phyloP scores from a whole-genome alignment of 2,797 vertebrate genomes.

The Acestrorhynchus altus region DNA sequence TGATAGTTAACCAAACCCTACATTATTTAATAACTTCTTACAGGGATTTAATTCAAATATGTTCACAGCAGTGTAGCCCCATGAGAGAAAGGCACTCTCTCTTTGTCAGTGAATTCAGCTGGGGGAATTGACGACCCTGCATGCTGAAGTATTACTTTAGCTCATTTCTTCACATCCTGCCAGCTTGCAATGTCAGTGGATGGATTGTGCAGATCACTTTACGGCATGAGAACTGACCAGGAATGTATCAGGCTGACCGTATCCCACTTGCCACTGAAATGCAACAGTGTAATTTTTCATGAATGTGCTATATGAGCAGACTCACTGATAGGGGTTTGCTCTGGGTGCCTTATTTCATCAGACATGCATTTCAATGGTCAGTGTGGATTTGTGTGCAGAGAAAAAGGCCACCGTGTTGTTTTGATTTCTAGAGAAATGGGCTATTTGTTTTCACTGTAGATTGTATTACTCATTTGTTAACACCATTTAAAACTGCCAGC shows the following conservation, averaged over 20 bases:
- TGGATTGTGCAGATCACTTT: slow-evolving; percentile 71
- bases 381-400: background rate
- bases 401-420: background rate
- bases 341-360: slow-evolving; percentile 1
- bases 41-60: slow-evolving; percentile 74
- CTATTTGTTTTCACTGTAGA: background rate
- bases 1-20: slow-evolving; percentile 64
- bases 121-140: slow-evolving; percentile 68
- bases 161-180: slow-evolving; percentile 69
- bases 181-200: slow-evolving; percentile 67
- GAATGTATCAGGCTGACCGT: slow-evolving; percentile 74
- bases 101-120: slow-evolving; percentile 69
- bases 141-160: slow-evolving; percentile 71
- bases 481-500: background rate
- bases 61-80: slow-evolving; percentile 62
- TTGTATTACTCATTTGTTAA: background rate
- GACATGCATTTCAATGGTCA: slow-evolving; percentile 6
- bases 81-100: slow-evolving; percentile 62
- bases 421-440: background rate
- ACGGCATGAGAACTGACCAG: slow-evolving; percentile 75
- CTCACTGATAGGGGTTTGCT: slow-evolving; percentile 3
- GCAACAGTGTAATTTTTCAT: slow-evolving; percentile 62
- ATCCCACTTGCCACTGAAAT: slow-evolving; percentile 76
- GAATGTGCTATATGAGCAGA: slow-evolving; percentile 9
- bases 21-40: slow-evolving; percentile 74